A percentile compares a stretch with the other conserved stretches of the same genome.
These are phyloP conservation scores for Cyrtonyx montezumae DNA, from an alignment of 2,113 vertebrate genomes.

Conservation along the genomic window DNA sequence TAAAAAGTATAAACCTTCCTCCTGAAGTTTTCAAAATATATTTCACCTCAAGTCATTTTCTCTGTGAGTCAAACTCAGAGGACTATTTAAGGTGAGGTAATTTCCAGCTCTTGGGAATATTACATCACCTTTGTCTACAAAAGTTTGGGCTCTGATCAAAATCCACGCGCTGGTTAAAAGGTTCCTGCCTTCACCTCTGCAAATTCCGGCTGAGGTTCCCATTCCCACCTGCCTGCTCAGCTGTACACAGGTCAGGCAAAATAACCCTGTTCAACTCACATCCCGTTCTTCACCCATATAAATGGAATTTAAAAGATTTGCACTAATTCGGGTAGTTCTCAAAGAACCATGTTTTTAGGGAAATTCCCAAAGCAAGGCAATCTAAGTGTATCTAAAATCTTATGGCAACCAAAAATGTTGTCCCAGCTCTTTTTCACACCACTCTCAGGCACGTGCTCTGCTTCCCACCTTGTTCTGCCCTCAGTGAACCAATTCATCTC, in stretches of 20 bases:
- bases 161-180: neutral
- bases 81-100: constrained; percentile 17
- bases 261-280: neutral
- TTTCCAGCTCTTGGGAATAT: neutral
- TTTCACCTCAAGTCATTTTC: neutral
- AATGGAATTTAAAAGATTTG: neutral
- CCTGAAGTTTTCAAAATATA: neutral
- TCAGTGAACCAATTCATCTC: neutral
- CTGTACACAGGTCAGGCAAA: neutral
- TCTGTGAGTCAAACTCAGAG: constrained; percentile 2
- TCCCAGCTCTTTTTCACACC: neutral
- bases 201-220: neutral
- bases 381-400: neutral
- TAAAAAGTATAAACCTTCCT: constrained; percentile 14
- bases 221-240: neutral
- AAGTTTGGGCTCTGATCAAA: constrained; percentile 10
- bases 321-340: neutral
- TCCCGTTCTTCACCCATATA: neutral
- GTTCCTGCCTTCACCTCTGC: neutral
- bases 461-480: neutral
- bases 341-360: neutral
- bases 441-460: neutral
- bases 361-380: neutral
- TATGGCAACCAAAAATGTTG: neutral
- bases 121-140: neutral